phyloP scores from a whole-genome alignment of 1,140 invertebrate genomes.

The Procambarus clarkii region DNA sequence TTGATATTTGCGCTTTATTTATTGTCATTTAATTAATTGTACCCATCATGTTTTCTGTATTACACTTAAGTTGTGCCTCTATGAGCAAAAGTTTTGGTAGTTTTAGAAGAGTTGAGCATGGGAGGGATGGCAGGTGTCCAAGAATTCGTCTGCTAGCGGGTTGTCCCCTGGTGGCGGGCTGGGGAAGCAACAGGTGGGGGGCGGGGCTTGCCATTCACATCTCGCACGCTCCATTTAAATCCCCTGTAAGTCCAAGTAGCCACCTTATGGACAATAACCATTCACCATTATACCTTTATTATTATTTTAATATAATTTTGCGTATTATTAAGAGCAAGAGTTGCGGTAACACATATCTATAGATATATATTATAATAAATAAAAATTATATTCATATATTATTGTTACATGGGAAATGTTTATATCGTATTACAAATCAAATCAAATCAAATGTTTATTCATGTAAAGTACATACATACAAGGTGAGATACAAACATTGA shows the following conservation, averaged over 20 bases:
- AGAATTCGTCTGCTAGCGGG: constrained; percentile 55
- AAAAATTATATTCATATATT: no score
- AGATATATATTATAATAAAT: no score
- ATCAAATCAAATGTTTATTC: no score
- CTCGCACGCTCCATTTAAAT: constrained; percentile 23
- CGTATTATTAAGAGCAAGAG: no score
- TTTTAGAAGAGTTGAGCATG: constrained; percentile 24
- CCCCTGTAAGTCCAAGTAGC: not conserved
- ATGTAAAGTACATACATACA: no score
- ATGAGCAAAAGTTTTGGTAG: constrained; percentile 29
- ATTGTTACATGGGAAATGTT: no score
- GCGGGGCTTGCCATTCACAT: constrained; percentile 48
- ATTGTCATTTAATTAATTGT: not conserved
- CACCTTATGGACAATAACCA: not conserved
- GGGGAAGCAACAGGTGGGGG: constrained; percentile 50
- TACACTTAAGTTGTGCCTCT: not conserved
- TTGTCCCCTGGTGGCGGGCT: constrained; percentile 31
- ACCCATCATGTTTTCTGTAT: not conserved
- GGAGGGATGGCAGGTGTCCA: not conserved
- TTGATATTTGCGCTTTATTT: no score
- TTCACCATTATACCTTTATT: not conserved
- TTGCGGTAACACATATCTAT: no score
- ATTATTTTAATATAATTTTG: no score
- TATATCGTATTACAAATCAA: no score
- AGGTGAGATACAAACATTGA: no score